Evolutionary conservation across 53 echinoderm and acorn worm species (phyloP).

Genomic region (Astropecten irregularis): DNA sequence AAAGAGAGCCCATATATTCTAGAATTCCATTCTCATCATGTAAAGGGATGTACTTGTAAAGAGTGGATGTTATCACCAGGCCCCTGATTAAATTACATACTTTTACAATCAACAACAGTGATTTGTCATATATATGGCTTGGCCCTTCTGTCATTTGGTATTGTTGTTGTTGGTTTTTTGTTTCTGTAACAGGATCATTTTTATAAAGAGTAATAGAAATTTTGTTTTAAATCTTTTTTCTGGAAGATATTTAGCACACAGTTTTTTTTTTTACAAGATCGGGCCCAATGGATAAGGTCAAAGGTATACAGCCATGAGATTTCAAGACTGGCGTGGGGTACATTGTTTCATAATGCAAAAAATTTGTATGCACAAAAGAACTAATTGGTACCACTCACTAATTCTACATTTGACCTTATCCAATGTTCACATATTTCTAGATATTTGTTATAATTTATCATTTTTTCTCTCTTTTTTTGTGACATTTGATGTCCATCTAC

Average conservation of each 20-base stretch:
- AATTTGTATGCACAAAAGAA: constrained; percentile 9
- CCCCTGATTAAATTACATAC: constrained; percentile 8
- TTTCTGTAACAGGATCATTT: constrained; percentile 44
- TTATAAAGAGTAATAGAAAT: constrained; percentile 61
- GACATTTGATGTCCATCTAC: constrained; percentile 53
- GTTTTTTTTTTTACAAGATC: constrained; percentile 45
- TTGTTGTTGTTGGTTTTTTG: no score
- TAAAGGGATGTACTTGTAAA: constrained; percentile 13
- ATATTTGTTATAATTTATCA: not conserved
- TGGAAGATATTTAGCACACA: constrained; percentile 32
- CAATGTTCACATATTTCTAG: constrained; percentile 32
- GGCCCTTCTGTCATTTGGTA: constrained; percentile 35
- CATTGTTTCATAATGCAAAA: not conserved
- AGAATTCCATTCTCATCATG: constrained; percentile 25
- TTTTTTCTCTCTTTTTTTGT: not conserved
- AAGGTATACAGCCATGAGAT: not conserved
- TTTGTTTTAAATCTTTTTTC: constrained; percentile 60
- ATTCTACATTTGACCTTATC: not conserved
- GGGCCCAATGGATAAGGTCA: constrained; percentile 39
- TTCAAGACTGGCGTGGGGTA: not conserved
- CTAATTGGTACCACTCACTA: not conserved
- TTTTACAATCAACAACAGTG: constrained; percentile 56
- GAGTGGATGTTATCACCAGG: not conserved
- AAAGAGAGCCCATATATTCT: constrained; percentile 53
- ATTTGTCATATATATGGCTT: constrained; percentile 54